Base-by-base conservation (phyloP, 37 sponge, comb jelly and placozoan species). In the Ianthella basta region DNA sequence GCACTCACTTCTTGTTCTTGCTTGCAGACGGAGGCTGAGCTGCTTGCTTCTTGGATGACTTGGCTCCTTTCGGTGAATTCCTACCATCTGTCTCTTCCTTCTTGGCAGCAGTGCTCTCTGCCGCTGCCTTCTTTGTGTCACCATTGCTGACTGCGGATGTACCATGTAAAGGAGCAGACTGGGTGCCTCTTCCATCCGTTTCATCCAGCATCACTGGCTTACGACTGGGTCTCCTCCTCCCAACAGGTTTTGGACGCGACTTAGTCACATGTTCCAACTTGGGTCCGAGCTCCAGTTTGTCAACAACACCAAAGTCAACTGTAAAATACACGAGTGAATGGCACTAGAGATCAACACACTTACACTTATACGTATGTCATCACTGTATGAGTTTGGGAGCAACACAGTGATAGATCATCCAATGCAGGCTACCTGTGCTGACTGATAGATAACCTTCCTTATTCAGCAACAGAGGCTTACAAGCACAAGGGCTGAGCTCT, bases 261-360 rank as follows among this genome's bases (percentile, higher is more conserved):
- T 92, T 92, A 4, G 83, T 90, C 40, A 92, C 39, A 65, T 92
- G 92, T 37, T 92, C 79, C 15, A 92, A 83, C 24, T 80, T 64
- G 4, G 89, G 89, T 16, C 89, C 92, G 15, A 59, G 83, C 40
- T 32, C 44, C 21, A 53, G 54, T 24, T 75, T 36, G 24, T 36
- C 37, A 1, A 41, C 78, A 41, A 41, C 78, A 53, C 78, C 53
- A 41, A 75, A 75, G 54, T 75, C 78, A 40, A 75, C 78, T 75
- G 29, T 13, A 27, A 10, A 13, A 10, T 4, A n/a, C 61, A n/a
- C 37, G 67, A 6, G 91, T n/a, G n/a, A n/a, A n/a, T n/a, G n/a
- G n/a, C n/a, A n/a, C n/a, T n/a, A 87, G 0, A 91, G 80, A 65
- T 70, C 84, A 80, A 91, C 88, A n/a, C n/a, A n/a, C n/a, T n/a